Evolutionary conservation across 2,113 vertebrate genomes (phyloP).

Genomic region (Clarias gariepinus): DNA sequence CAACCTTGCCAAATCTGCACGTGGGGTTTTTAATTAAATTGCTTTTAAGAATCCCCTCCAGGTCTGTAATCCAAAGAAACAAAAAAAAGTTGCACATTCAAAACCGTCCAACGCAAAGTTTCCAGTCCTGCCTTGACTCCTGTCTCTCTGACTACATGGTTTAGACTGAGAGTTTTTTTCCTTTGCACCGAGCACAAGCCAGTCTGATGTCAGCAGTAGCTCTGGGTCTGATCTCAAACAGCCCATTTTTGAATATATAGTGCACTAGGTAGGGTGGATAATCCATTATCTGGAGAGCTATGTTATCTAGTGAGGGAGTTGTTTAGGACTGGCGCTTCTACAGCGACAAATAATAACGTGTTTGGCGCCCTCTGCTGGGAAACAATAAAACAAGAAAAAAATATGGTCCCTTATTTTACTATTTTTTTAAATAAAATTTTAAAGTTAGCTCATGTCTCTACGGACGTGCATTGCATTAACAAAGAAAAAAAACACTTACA

Average conservation of each 20-base stretch:
- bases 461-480: no score
- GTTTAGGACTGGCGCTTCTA: background rate
- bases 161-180: constrained; percentile 45
- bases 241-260: constrained; percentile 18
- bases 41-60: background rate
- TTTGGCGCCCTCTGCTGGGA: constrained; percentile 28
- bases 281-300: background rate
- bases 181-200: constrained; percentile 55
- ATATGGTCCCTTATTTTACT: no score
- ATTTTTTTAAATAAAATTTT: no score
- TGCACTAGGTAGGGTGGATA: constrained; percentile 46
- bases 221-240: constrained; percentile 60
- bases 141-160: background rate
- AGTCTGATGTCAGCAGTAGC: constrained; percentile 68
- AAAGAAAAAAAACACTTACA: no score
- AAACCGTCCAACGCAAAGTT: constrained; percentile 64
- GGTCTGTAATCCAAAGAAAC: constrained; percentile 59
- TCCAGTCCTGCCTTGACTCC: constrained; percentile 33
- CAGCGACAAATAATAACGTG: background rate
- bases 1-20: constrained; percentile 30
- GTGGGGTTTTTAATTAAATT: background rate
- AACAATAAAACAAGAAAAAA: background rate
- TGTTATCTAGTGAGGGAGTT: background rate
- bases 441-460: no score
- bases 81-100: constrained; percentile 22